Evolutionary conservation across 2,888 invertebrate species (phyloP), one percentile per base, ranked within the genome.

Genomic region (Eristalis tenax): DNA sequence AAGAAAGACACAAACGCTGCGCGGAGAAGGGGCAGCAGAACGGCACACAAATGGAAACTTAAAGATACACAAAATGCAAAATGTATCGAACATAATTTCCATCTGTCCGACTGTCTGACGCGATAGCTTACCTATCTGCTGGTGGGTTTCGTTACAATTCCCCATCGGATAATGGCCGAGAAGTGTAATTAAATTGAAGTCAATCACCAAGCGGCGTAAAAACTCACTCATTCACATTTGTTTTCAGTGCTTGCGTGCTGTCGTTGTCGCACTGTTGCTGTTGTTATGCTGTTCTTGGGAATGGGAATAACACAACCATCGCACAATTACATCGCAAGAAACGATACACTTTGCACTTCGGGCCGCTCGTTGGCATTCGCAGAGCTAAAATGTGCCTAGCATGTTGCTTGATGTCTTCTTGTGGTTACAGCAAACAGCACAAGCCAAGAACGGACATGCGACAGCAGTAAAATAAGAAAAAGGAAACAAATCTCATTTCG

Each of bases 131-230:
- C 50, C 50, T 50, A 50, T 22, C 38, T 43, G 43, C n/a, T 4
- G n/a, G 4, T 2, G 43, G 2, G 3, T 13, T 81, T 50, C 23
- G 69, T 59, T 40, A 50, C 82, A 69, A 63, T 69, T 65, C 56
- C 61, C 76, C 23, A 11, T 63, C 57, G 57, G 40, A 77, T 82
- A 85, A 82, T 82, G 73, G 76, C 50, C 75, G 83, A 82, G 69
- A 83, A 80, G 76, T 83, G 76, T 80, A 87, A 87, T 87, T 87
- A 83, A 87, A 87, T 83, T 73, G 83, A 87, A 87, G 83, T 83
- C 87, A 80, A 87, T 83, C 87, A 83, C 79, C 64, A 80, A 82
- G 35, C 73, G 59, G 80, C 71, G 83, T 65, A 83, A 80, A 87
- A 83, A 87, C 75, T 73, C 73, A 80, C 83, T 87, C 83, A 73